Evolutionary conservation across 1,140 invertebrate species (phyloP).

Genomic region (Palaemon carinicauda): DNA sequence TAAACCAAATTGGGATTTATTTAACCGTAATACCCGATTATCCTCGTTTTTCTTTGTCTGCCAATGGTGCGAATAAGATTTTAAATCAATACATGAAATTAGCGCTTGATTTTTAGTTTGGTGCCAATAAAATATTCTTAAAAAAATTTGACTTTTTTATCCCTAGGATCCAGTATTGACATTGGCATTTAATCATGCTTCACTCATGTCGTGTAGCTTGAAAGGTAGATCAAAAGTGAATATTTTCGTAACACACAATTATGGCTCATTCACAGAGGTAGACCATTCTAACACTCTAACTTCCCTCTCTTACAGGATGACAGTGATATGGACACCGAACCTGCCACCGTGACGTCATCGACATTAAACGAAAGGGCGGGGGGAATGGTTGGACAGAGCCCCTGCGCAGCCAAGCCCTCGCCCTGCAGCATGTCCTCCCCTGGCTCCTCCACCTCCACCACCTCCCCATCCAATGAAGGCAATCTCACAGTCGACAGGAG

Average conservation of each 20-base stretch:
- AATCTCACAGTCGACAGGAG: background rate
- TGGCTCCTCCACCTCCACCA: background rate
- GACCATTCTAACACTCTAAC: background rate
- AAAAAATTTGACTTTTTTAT: too few relatives aligned
- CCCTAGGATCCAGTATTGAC: too few relatives aligned
- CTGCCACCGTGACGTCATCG: background rate
- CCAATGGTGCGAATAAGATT: too few relatives aligned
- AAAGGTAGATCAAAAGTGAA: too few relatives aligned
- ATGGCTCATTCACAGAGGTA: background rate
- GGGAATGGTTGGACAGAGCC: background rate
- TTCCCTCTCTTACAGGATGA: conserved; percentile 10
- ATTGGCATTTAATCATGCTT: too few relatives aligned
- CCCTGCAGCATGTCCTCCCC: background rate
- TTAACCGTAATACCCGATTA: too few relatives aligned
- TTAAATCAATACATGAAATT: too few relatives aligned
- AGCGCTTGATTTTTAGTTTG: too few relatives aligned
- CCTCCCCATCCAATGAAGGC: background rate
- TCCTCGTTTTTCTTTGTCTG: too few relatives aligned
- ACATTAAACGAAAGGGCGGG: background rate
- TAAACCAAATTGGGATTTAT: too few relatives aligned
- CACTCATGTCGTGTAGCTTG: background rate
- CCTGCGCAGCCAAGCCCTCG: background rate
- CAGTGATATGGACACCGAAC: conserved; percentile 40
- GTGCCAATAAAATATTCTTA: too few relatives aligned
- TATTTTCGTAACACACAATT: background rate